Base-by-base conservation (phyloP, 1,140 invertebrate genomes). In the Pomacea maculata region DNA sequence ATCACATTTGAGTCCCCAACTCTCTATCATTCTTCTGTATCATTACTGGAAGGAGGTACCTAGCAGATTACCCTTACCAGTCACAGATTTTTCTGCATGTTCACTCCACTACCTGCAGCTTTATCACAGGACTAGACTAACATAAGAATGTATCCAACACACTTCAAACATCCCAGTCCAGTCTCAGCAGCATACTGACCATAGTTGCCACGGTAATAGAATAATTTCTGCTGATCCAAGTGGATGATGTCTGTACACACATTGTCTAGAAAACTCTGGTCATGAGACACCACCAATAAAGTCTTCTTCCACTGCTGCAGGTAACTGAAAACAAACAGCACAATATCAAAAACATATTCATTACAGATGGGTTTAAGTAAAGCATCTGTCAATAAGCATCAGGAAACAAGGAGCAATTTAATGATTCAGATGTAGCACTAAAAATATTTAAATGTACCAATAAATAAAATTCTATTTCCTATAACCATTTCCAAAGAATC, bases 221-320 rank as follows among this genome's bases (percentile, higher is more conserved):
- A 96, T 14, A 99, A 92, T 90, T 99, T 99, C 86, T 97, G 95
- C 83, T 95, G 94, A 89, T 99, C 97, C 78, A 99, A 92, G 92
- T 99, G 98, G 82, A 99, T 97, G 71, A 99, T 97, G 92, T 99
- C 98, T 83, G 99, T 99, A 90, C 98, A 99, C 8, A 99, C 97
- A 89, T 99, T 99, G 90, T 99, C 98, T 79, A 99, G 94, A 93
- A 99, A 99, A 88, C 97, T 98, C 91, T 99, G 98, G 93, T 99
- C 98, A 93, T 99, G 98, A 87, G 98, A 99, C 17, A 99, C 98
- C 80, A 99, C 96, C 7, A 99, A 90, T 5, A 99, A 91, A 0
- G 98, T 99, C 88, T 99, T 99, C 91, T 99, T 99, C 98, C 98
- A 99, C 5, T 93, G 94, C 93, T 99, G 97, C 21, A 99, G 92